A percentile compares a stretch with the other conserved stretches of the same genome.
These are phyloP conservation scores for Macrosiphum euphorbiae DNA, from an alignment of 2,888 invertebrate genomes.

Conservation along the genomic window DNA sequence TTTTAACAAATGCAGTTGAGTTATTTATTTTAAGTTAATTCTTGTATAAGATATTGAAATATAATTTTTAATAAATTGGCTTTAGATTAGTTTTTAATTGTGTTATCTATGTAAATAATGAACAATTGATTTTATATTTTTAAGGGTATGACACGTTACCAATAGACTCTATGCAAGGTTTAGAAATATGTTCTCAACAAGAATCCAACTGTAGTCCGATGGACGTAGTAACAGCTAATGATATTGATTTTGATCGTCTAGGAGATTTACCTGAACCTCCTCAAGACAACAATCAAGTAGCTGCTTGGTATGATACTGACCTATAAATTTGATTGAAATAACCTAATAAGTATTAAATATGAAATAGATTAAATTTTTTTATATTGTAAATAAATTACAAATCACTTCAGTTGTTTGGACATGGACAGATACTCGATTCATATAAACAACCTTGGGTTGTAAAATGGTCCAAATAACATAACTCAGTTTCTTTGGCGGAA, in stretches of 20 bases:
- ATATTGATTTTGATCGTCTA: constrained; percentile 83
- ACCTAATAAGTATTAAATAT: constrained; percentile 49
- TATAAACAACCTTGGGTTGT: neutral
- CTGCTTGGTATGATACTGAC: constrained; percentile 98
- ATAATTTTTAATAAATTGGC: neutral
- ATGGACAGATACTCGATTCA: neutral
- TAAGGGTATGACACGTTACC: constrained; percentile 97
- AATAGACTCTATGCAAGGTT: constrained; percentile 95
- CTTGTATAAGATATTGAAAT: neutral
- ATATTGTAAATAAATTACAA: constrained; percentile 45
- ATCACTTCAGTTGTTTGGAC: constrained; percentile 8
- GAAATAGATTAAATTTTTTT: constrained; percentile 51
- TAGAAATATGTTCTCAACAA: constrained; percentile 84
- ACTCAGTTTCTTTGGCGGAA: neutral
- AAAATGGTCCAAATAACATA: neutral
- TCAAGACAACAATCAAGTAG: constrained; percentile 90
- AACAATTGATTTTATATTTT: neutral
- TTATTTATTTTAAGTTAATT: neutral
- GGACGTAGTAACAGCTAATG: constrained; percentile 86
- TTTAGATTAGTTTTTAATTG: neutral
- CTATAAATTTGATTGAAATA: constrained; percentile 74
- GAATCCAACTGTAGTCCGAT: constrained; percentile 77
- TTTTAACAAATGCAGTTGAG: neutral
- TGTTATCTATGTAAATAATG: neutral
- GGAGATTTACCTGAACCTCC: constrained; percentile 85